A percentile compares a stretch with the other conserved stretches of the same genome.
Evolutionary conservation across 2,888 invertebrate species (phyloP).

Genomic region (Thecophora atra): DNA sequence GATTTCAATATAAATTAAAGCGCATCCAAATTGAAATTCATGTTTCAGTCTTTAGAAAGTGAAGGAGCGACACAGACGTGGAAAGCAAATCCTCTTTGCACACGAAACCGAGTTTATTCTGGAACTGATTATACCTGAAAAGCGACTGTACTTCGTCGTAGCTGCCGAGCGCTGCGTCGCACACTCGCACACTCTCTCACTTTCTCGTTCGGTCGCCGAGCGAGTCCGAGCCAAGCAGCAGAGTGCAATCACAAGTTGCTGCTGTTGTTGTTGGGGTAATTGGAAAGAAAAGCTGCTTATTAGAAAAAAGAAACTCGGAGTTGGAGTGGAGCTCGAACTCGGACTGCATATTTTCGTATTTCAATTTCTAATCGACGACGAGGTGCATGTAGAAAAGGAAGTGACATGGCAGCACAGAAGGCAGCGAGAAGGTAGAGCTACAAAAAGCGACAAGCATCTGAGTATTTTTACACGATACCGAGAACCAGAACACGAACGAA

Average conservation of each 20-base stretch:
- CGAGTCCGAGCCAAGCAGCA: background rate
- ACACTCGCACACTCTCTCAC: constrained; percentile 13
- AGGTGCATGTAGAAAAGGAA: constrained; percentile 15
- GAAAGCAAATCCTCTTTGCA: background rate
- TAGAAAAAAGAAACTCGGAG: background rate
- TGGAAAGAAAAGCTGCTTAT: background rate
- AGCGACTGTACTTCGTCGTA: constrained; percentile 31
- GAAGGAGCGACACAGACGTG: background rate
- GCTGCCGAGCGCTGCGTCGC: background rate
- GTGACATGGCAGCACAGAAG: background rate
- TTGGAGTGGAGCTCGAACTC: background rate
- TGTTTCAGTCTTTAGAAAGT: constrained; percentile 5
- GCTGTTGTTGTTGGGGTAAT: background rate
- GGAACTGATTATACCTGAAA: background rate
- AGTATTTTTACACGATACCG: too few relatives aligned
- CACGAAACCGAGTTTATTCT: background rate
- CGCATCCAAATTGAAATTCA: constrained; percentile 34
- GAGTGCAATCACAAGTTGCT: background rate
- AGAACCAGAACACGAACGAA: too few relatives aligned
- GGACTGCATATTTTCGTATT: background rate
- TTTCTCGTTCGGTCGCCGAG: background rate
- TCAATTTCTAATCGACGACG: constrained; percentile 11
- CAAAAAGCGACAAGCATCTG: background rate
- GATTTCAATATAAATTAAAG: constrained; percentile 29
- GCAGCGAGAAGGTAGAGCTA: background rate